phyloP scores from a whole-genome alignment of 2,888 invertebrate species.

The Podotricha telesiphe region DNA sequence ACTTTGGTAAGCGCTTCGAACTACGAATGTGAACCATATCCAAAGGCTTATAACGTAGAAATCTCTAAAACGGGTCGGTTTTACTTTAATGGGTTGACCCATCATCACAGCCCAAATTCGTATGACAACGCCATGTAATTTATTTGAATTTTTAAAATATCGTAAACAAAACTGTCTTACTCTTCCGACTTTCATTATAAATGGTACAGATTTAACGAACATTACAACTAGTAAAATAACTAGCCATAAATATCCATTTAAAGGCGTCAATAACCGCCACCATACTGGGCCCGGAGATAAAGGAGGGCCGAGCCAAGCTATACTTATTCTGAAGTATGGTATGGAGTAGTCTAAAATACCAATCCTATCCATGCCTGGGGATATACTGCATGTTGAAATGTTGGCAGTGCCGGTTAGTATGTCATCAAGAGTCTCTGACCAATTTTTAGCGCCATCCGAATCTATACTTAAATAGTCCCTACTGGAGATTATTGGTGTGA shows the following conservation, averaged over 20 bases:
- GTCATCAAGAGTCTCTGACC: slow-evolving; percentile 67
- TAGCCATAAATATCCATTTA: slow-evolving; percentile 68
- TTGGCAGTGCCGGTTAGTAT: slow-evolving; percentile 62
- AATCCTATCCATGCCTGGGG: slow-evolving; percentile 60
- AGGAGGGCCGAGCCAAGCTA: slow-evolving; percentile 69
- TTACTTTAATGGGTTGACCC: slow-evolving; percentile 63
- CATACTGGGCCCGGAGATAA: slow-evolving; percentile 57
- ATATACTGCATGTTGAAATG: slow-evolving; percentile 66
- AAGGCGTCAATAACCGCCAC: slow-evolving; percentile 65
- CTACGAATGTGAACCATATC: slow-evolving; percentile 71
- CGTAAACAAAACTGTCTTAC: slow-evolving; percentile 56
- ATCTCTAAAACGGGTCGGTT: slow-evolving; percentile 65
- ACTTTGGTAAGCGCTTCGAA: slow-evolving; percentile 69
- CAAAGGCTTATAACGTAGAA: slow-evolving; percentile 66
- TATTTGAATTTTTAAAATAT: slow-evolving; percentile 58
- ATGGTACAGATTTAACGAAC: slow-evolving; percentile 60
- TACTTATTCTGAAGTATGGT: slow-evolving; percentile 64
- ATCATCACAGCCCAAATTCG: slow-evolving; percentile 66
- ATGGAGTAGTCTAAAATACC: slow-evolving; percentile 62
- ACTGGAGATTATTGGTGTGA: slow-evolving; percentile 60
- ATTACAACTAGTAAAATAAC: slow-evolving; percentile 57
- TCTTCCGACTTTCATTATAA: slow-evolving; percentile 54
- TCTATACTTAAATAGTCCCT: slow-evolving; percentile 67
- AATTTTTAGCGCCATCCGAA: slow-evolving; percentile 62
- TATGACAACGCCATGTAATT: slow-evolving; percentile 57